These are phyloP conservation scores for Lordiphosa andalusiaca DNA, from an alignment of 2,888 invertebrate species.

Conservation along the genomic window DNA sequence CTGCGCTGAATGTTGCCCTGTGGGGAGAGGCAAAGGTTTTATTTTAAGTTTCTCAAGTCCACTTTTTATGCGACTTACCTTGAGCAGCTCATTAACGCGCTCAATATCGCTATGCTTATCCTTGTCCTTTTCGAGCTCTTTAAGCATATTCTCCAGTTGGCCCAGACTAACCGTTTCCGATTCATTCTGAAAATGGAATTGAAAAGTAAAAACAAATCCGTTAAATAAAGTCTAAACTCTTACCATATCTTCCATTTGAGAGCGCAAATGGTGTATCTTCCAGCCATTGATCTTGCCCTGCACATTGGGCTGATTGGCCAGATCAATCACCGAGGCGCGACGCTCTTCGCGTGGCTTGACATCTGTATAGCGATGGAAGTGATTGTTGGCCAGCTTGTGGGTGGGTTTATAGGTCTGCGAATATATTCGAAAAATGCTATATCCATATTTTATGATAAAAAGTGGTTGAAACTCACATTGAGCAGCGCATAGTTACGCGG, in stretches of 20 bases:
- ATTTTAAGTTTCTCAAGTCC: neutral
- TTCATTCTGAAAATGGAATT: constrained; percentile 80
- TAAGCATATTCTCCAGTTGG: constrained; percentile 77
- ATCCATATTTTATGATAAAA: neutral
- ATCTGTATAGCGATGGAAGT: constrained; percentile 88
- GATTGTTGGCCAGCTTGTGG: constrained; percentile 88
- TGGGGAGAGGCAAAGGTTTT: neutral
- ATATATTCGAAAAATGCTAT: neutral
- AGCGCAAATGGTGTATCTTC: constrained; percentile 95
- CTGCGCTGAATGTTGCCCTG: constrained; percentile 97
- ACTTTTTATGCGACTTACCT: constrained; percentile 80
- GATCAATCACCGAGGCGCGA: constrained; percentile 90
- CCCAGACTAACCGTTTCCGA: constrained; percentile 81
- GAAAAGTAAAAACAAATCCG: neutral
- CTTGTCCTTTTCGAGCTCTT: constrained; percentile 80
- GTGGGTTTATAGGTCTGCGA: constrained; percentile 85
- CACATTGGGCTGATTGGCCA: constrained; percentile 93
- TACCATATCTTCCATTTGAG: constrained; percentile 96
- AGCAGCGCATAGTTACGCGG: constrained; percentile 78
- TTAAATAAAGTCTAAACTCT: neutral
- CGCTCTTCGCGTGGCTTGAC: constrained; percentile 94
- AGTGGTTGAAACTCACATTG: constrained; percentile 65
- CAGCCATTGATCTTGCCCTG: constrained; percentile 94
- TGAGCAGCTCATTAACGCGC: constrained; percentile 84
- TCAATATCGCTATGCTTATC: constrained; percentile 81